These are phyloP conservation scores for Brevimyrus niger DNA, from an alignment of 2,113 vertebrate genomes.

Conservation along the genomic window DNA sequence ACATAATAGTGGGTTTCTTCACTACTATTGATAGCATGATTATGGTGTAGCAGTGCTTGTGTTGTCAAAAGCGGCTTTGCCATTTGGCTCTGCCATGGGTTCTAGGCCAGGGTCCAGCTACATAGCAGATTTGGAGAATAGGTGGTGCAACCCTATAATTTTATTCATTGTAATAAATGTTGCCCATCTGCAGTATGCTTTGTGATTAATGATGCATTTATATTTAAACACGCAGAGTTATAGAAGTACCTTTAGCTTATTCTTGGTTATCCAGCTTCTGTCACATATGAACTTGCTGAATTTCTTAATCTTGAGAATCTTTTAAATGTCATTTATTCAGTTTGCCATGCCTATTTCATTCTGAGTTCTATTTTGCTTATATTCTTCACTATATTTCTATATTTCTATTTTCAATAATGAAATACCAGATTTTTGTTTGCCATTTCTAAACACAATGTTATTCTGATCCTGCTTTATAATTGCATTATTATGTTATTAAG, in stretches of 20 bases:
- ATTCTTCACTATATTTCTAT: too few relatives aligned
- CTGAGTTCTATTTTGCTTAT: neutral
- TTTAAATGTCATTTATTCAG: neutral
- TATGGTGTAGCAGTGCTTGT: neutral
- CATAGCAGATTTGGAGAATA: neutral
- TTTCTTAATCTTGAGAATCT: neutral
- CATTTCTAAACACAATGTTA: neutral
- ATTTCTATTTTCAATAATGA: neutral
- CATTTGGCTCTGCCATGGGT: neutral
- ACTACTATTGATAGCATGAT: neutral
- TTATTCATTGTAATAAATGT: neutral
- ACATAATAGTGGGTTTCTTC: neutral
- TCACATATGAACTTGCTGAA: neutral
- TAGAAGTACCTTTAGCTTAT: neutral
- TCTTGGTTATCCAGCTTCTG: neutral
- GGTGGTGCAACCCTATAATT: neutral
- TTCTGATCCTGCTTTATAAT: neutral
- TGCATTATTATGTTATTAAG: neutral
- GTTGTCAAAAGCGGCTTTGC: neutral
- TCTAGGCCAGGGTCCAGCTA: neutral
- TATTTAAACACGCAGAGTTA: neutral
- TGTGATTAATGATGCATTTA: neutral
- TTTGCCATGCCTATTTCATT: neutral
- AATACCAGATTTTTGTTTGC: neutral
- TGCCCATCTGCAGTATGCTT: neutral